Evolutionary conservation across 2,888 invertebrate genomes (phyloP).

Genomic region (Amphipoea lucens): DNA sequence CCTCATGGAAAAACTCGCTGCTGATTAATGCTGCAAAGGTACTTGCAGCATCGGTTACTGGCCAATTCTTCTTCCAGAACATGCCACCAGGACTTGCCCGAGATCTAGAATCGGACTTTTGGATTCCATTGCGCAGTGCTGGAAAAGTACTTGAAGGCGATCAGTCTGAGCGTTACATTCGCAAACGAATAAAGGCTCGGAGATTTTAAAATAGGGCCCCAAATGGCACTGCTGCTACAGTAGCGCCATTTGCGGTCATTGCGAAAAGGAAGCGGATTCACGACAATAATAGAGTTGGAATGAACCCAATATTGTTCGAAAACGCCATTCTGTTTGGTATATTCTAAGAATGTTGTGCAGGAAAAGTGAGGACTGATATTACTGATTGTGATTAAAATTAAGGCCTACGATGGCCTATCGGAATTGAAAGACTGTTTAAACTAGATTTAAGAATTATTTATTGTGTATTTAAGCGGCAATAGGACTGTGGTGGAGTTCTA

Average conservation of each 20-base stretch:
- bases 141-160: slow-evolving; percentile 16
- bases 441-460: slow-evolving; percentile 24
- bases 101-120: slow-evolving; percentile 29
- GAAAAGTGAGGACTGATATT: slow-evolving; percentile 33
- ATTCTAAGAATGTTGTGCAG: background rate
- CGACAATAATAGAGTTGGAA: slow-evolving; percentile 35
- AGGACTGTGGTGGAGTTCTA: slow-evolving; percentile 14
- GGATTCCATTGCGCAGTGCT: slow-evolving; percentile 39
- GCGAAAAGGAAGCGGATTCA: slow-evolving; percentile 17
- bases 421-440: slow-evolving; percentile 46
- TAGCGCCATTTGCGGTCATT: slow-evolving; percentile 9
- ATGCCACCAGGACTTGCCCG: slow-evolving; percentile 34
- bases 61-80: slow-evolving; percentile 10
- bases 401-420: slow-evolving; percentile 38
- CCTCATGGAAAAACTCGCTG: slow-evolving; percentile 47
- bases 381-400: slow-evolving; percentile 38
- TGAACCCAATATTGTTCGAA: slow-evolving; percentile 1
- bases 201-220: slow-evolving; percentile 37
- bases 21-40: slow-evolving; percentile 43
- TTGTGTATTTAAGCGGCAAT: slow-evolving; percentile 8
- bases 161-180: slow-evolving; percentile 17
- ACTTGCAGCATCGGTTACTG: slow-evolving; percentile 31
- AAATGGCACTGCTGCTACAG: background rate
- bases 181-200: slow-evolving; percentile 5
- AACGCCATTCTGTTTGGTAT: slow-evolving; percentile 8